phyloP scores from a whole-genome alignment of 2,888 invertebrate genomes.

The Cheilosia grossa region DNA sequence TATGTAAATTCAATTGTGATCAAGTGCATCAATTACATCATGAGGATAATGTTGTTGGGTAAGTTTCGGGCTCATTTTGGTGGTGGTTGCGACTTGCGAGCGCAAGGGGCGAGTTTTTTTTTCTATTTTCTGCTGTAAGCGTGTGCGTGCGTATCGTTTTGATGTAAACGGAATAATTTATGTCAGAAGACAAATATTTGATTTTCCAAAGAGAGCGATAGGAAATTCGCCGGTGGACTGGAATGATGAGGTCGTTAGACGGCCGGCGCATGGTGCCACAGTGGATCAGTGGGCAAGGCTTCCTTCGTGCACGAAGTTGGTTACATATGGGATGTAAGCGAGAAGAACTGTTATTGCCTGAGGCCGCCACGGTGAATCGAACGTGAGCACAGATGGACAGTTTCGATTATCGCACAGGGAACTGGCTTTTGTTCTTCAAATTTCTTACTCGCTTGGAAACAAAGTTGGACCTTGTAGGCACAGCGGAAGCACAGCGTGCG shows the following conservation, averaged over 20 bases:
- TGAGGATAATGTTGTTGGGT: constrained; percentile 69
- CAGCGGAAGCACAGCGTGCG: too few species aligned
- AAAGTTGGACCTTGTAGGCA: too few species aligned
- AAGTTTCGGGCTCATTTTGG: constrained; percentile 54
- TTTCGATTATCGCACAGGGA: neutral
- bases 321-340: constrained; percentile 2
- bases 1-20: constrained; percentile 75
- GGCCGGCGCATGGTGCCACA: neutral
- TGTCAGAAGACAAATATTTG: constrained; percentile 60
- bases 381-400: neutral
- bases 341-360: constrained; percentile 16
- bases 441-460: too few species aligned
- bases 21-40: constrained; percentile 75
- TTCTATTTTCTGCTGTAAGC: neutral
- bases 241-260: constrained; percentile 40
- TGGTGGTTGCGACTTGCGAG: constrained; percentile 26
- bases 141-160: constrained; percentile 30
- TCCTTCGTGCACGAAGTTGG: neutral
- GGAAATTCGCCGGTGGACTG: constrained; percentile 33
- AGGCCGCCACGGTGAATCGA: neutral
- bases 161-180: constrained; percentile 55
- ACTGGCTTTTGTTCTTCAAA: too few species aligned
- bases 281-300: neutral
- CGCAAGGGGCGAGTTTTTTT: neutral
- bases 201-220: constrained; percentile 47